Evolutionary conservation across 2,113 vertebrate genomes (phyloP).

Genomic region (Cottus gobio): DNA sequence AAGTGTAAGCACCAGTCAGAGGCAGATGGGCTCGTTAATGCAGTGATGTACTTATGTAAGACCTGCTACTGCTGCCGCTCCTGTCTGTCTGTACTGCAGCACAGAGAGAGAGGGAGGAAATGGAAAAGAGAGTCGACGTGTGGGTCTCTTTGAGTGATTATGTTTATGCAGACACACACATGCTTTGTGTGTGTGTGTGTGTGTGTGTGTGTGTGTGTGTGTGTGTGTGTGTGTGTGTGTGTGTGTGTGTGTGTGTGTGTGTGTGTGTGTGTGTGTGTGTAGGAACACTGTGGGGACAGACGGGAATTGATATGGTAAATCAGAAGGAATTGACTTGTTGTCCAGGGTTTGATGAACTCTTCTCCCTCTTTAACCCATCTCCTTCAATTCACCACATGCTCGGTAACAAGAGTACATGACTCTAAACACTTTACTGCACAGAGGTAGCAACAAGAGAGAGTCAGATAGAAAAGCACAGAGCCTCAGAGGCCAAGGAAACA

Average conservation of each 20-base stretch:
- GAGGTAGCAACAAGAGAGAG: background rate
- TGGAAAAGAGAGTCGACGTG: slow-evolving; percentile 13
- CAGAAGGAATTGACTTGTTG: slow-evolving; percentile 74
- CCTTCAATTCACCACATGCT: slow-evolving; percentile 57
- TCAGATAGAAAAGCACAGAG: background rate
- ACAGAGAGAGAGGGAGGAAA: slow-evolving; percentile 38
- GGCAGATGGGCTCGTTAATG: slow-evolving; percentile 80
- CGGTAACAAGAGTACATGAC: slow-evolving; percentile 42
- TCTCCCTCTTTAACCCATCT: slow-evolving; percentile 70
- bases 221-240: background rate
- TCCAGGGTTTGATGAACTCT: slow-evolving; percentile 69
- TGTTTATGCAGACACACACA: slow-evolving; percentile 13
- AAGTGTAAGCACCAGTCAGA: slow-evolving; percentile 64
- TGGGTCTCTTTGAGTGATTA: slow-evolving; percentile 2
- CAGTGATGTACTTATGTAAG: slow-evolving; percentile 79
- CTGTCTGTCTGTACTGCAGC: slow-evolving; percentile 66
- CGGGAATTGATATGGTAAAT: slow-evolving; percentile 62
- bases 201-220: background rate
- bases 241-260: background rate
- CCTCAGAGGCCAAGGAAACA: slow-evolving; percentile 5
- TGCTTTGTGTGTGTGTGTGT: background rate
- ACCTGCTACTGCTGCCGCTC: slow-evolving; percentile 62
- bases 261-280: background rate
- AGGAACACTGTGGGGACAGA: slow-evolving; percentile 29
- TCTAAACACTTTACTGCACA: slow-evolving; percentile 48